These are phyloP conservation scores for Acrossocheilus fasciatus DNA, from an alignment of 2,797 vertebrate species.

Conservation along the genomic window DNA sequence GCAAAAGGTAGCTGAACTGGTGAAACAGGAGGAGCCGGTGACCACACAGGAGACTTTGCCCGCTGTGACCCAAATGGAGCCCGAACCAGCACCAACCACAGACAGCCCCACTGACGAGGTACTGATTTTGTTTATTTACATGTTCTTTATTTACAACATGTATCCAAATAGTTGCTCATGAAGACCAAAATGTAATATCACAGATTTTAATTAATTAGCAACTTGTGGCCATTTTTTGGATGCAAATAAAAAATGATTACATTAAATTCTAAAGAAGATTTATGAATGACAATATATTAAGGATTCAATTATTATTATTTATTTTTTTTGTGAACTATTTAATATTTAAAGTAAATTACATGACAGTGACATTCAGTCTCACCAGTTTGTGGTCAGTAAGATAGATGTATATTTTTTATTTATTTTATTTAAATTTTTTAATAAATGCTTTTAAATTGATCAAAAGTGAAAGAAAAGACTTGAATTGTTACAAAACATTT, in stretches of 20 bases:
- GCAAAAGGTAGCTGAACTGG: constrained; percentile 80
- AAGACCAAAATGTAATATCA: not conserved
- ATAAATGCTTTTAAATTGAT: too few relatives aligned
- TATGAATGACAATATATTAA: not conserved
- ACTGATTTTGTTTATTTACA: not conserved
- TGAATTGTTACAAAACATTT: too few relatives aligned
- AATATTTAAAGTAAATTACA: too few relatives aligned
- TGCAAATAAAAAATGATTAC: not conserved
- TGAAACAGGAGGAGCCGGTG: constrained; percentile 77
- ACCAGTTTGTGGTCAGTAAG: too few relatives aligned
- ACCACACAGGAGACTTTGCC: not conserved
- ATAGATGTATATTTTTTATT: too few relatives aligned
- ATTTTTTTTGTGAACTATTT: too few relatives aligned
- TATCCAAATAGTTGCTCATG: not conserved
- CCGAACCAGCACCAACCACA: not conserved
- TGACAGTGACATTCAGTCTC: too few relatives aligned
- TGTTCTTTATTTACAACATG: not conserved
- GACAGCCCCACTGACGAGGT: constrained; percentile 38
- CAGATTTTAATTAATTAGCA: not conserved
- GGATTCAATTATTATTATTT: not conserved
- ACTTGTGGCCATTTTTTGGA: not conserved
- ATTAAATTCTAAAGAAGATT: not conserved
- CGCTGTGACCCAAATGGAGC: constrained; percentile 12
- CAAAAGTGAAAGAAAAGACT: too few relatives aligned
- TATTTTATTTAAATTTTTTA: too few relatives aligned